Conservation (phyloP, 2,113 vertebrate genomes). For the Poeciliopsis retropinna region DNA sequence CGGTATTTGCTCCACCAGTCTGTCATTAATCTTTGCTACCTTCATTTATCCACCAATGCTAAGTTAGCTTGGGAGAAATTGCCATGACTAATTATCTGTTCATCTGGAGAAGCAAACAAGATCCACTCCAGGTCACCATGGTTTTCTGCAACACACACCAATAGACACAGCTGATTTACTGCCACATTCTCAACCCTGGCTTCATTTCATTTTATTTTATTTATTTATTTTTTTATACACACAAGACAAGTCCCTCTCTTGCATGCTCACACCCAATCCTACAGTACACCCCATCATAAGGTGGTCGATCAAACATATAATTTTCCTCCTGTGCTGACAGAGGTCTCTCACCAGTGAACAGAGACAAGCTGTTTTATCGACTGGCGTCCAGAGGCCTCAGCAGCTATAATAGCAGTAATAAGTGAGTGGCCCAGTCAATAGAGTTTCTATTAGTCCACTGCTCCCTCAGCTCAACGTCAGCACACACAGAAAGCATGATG, state of each 20-base stretch:
- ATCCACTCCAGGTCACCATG: conserved; percentile 36
- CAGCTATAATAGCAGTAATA: conserved; percentile 75
- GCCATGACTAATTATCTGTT: conserved; percentile 32
- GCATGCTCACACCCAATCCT: conserved; percentile 12
- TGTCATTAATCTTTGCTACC: conserved; percentile 14
- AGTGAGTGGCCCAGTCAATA: conserved; percentile 74
- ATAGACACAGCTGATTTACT: conserved; percentile 41
- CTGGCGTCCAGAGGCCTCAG: conserved; percentile 58
- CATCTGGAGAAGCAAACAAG: conserved; percentile 28
- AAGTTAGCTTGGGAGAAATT: conserved; percentile 35
- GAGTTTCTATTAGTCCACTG: conserved; percentile 74
- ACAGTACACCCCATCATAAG: conserved; percentile 53
- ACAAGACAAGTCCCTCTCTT: neutral
- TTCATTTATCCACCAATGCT: conserved; percentile 36
- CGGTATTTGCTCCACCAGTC: neutral
- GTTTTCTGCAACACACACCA: conserved; percentile 9
- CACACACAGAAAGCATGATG: conserved; percentile 39
- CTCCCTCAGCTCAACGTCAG: conserved; percentile 57
- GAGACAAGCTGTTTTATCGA: conserved; percentile 73
- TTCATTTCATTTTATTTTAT: conserved; percentile 14
- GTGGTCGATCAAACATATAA: conserved; percentile 77
- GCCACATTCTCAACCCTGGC: conserved; percentile 30
- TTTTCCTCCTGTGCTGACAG: conserved; percentile 75
- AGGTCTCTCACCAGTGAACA: conserved; percentile 58
- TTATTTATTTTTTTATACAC: conserved; percentile 5